Conservation (phyloP, 2,113 vertebrate genomes). For the Labrus mixtus region DNA sequence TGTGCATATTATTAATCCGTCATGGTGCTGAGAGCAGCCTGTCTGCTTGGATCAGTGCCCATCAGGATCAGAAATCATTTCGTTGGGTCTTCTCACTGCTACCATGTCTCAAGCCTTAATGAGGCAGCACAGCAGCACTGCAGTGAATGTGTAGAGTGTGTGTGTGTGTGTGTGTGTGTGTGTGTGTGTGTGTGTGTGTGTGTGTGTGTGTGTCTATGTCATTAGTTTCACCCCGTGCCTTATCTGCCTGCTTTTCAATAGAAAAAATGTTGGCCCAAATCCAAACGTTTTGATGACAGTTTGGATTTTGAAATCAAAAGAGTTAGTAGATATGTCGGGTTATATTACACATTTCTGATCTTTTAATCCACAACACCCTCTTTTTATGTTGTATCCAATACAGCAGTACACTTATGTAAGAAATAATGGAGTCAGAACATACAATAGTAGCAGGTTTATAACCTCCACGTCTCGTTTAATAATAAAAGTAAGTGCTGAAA, state of each 20-base stretch:
- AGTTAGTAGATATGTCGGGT: conserved; percentile 12
- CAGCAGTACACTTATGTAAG: neutral
- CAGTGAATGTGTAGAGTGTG: conserved; percentile 39
- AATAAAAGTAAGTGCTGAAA: neutral
- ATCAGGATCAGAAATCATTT: conserved; percentile 76
- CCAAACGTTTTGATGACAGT: neutral
- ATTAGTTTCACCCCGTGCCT: too few relatives aligned
- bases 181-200: conserved; percentile 6
- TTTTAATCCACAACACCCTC: conserved; percentile 1
- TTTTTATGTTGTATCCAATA: neutral
- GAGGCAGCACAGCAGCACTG: conserved; percentile 54
- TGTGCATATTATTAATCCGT: conserved; percentile 54
- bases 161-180: conserved; percentile 29
- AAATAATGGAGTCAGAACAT: conserved; percentile 1
- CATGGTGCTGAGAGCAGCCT: conserved; percentile 66
- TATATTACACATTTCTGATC: neutral
- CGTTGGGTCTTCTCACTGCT: conserved; percentile 53
- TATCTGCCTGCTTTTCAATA: conserved; percentile 22
- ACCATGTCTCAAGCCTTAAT: conserved; percentile 62
- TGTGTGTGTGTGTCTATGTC: conserved; percentile 3
- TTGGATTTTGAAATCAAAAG: conserved; percentile 24
- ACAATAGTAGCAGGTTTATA: neutral
- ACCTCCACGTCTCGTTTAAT: neutral
- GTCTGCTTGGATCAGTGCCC: conserved; percentile 75
- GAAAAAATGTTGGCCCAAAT: conserved; percentile 21